Evolutionary conservation across 2,113 vertebrate genomes (phyloP).

Genomic region (Tetraodon nigroviridis): DNA sequence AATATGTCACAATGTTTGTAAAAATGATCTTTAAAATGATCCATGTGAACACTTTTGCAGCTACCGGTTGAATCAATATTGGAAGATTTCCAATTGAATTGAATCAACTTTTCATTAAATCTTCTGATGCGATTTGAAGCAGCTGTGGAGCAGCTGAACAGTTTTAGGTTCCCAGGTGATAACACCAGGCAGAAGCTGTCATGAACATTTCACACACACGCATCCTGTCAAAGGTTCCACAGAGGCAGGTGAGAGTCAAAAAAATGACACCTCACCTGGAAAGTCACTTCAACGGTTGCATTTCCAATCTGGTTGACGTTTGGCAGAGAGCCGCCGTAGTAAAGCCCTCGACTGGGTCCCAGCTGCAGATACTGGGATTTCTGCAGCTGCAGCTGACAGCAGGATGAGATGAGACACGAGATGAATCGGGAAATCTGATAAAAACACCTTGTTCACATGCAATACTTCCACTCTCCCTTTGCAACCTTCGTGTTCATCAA

Average conservation of each 20-base stretch:
- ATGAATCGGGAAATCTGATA: background rate
- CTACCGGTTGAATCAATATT: conserved; percentile 3
- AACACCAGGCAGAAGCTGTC: too few species aligned
- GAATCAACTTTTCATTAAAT: background rate
- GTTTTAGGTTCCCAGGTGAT: background rate
- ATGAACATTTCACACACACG: too few species aligned
- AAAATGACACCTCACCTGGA: conserved; percentile 79
- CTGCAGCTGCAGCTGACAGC: conserved; percentile 84
- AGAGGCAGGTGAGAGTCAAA: background rate
- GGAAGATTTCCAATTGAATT: conserved; percentile 11
- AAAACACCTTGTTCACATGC: background rate
- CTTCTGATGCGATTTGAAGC: background rate
- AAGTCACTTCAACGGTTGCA: conserved; percentile 79
- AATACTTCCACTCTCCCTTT: too few species aligned
- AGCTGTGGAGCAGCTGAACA: too few species aligned
- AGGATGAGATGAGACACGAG: conserved; percentile 13
- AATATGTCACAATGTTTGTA: too few species aligned
- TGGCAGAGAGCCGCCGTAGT: conserved; percentile 91
- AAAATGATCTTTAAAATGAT: conserved; percentile 2
- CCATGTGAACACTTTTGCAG: conserved; percentile 17
- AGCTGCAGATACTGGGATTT: conserved; percentile 91
- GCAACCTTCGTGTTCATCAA: too few species aligned
- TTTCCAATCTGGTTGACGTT: conserved; percentile 93
- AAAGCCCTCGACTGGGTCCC: conserved; percentile 88
- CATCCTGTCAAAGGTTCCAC: background rate